Evolutionary conservation across 2,113 vertebrate genomes (phyloP), one percentile per base, ranked within the genome.

Genomic region (Gopherus flavomarginatus): DNA sequence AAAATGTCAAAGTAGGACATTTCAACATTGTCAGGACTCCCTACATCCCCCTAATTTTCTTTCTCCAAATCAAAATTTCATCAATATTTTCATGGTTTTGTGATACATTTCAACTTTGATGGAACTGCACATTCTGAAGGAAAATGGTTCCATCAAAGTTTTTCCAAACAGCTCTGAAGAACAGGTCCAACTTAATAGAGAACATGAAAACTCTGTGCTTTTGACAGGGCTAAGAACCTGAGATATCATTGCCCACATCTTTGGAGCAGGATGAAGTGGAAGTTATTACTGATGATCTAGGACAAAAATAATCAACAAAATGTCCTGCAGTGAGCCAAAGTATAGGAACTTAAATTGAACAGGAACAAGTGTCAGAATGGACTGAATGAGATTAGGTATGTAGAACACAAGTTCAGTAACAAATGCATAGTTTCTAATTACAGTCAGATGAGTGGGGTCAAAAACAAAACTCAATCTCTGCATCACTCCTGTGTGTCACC

Each of bases 281-380:
- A 65, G 31, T 17, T 65, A 65, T 65, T 65, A 31, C 17, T 89
- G 31, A 52, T 90, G 54, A 52, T 56, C 78, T 4, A 21, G 80
- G 95, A 93, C 47, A 52, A 84, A 93, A 35, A 5, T 79, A 56
- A 52, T 94, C 87, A 95, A 86, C 88, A 96, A 69, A 19, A 77
- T 6, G 35, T 69, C 3, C 59, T 29, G 11, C 29, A 59, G 57
- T 62, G 59, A 62, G 13, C 6, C 47, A 62, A 13, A 87, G 72
- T 83, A 59, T 47, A 35, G 94, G 81, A 92, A 52, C 54, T 95
- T 69, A 62, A 89, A 1, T n/a, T 87, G 89, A 57, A 12, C 11
- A 85, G 57, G 89, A 38, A 12, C 89, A 93, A 89, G 92, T 42
- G 27, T 87, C 79, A 89, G 81, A 87, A 35, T 52, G 52, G 81